These are phyloP conservation scores for Crocidura indochinensis DNA, from an alignment of 2,797 vertebrate species.

Conservation along the genomic window DNA sequence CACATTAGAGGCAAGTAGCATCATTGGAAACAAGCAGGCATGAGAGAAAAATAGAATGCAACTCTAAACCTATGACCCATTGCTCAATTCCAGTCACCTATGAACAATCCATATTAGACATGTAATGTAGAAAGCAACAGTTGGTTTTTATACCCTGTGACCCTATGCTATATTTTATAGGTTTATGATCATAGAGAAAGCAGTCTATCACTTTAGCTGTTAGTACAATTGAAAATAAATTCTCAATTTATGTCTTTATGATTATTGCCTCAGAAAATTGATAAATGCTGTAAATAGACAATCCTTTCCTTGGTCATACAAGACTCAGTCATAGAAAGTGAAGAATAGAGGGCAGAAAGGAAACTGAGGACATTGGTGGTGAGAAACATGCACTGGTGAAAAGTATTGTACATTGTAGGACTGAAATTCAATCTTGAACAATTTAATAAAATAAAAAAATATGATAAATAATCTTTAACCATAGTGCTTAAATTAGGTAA, in stretches of 20 bases:
- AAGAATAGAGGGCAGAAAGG: neutral
- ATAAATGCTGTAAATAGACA: constrained; percentile 52
- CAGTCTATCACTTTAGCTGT: constrained; percentile 70
- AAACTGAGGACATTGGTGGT: too few relatives aligned
- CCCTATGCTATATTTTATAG: constrained; percentile 42
- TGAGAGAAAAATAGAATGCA: neutral
- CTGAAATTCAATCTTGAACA: too few relatives aligned
- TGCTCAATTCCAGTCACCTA: constrained; percentile 59
- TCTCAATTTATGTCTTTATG: constrained; percentile 64
- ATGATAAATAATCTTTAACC: too few relatives aligned
- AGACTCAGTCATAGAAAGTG: neutral
- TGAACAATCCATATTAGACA: constrained; percentile 39
- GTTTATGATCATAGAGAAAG: constrained; percentile 49
- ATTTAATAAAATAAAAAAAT: too few relatives aligned
- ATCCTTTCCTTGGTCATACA: neutral
- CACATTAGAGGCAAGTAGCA: constrained; percentile 28
- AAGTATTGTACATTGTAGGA: too few relatives aligned
- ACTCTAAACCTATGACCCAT: constrained; percentile 19
- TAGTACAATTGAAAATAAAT: constrained; percentile 66
- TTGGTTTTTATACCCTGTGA: neutral
- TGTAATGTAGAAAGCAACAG: constrained; percentile 44
- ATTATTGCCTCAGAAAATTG: constrained; percentile 65
- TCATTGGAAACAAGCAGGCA: constrained; percentile 32
- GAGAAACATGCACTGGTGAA: too few relatives aligned
- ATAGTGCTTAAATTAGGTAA: too few relatives aligned